Conservation (phyloP, 2,797 vertebrate genomes). For the Enteromius unitaeniatus region DNA sequence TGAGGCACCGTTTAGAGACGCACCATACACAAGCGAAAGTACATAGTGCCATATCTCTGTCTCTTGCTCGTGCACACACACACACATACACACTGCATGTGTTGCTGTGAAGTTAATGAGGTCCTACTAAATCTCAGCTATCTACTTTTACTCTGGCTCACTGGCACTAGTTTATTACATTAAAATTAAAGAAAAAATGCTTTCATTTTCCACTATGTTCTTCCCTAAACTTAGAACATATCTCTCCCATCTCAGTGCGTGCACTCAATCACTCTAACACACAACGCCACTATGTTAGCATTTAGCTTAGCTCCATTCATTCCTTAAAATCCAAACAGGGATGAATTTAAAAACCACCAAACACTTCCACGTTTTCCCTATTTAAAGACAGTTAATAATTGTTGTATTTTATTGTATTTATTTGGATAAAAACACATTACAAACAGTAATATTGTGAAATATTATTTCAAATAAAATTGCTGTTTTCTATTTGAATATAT, state of each 20-base stretch:
- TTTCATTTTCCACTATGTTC: too few relatives aligned
- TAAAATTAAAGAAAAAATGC: background rate
- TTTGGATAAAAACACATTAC: background rate
- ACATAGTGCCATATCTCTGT: background rate
- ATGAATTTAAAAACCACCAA: too few relatives aligned
- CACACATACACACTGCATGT: conserved; percentile 21
- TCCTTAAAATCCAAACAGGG: too few relatives aligned
- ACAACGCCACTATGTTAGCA: too few relatives aligned
- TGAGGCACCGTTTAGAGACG: conserved; percentile 23
- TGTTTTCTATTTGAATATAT: background rate
- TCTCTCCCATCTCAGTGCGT: too few relatives aligned
- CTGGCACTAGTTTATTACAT: background rate
- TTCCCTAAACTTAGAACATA: too few relatives aligned
- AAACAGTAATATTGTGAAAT: background rate
- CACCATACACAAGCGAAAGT: conserved; percentile 15
- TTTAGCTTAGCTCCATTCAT: too few relatives aligned
- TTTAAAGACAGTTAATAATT: too few relatives aligned
- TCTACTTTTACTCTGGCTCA: background rate
- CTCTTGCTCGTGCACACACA: background rate
- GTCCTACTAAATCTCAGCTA: conserved; percentile 8
- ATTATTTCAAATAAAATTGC: background rate
- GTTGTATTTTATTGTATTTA: background rate
- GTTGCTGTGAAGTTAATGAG: conserved; percentile 24
- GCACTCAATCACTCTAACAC: too few relatives aligned
- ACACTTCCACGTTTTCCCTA: too few relatives aligned